A percentile compares a stretch with the other conserved stretches of the same genome.
Conservation (phyloP, 2,797 vertebrate genomes). For the Dryobates pubescens region DNA sequence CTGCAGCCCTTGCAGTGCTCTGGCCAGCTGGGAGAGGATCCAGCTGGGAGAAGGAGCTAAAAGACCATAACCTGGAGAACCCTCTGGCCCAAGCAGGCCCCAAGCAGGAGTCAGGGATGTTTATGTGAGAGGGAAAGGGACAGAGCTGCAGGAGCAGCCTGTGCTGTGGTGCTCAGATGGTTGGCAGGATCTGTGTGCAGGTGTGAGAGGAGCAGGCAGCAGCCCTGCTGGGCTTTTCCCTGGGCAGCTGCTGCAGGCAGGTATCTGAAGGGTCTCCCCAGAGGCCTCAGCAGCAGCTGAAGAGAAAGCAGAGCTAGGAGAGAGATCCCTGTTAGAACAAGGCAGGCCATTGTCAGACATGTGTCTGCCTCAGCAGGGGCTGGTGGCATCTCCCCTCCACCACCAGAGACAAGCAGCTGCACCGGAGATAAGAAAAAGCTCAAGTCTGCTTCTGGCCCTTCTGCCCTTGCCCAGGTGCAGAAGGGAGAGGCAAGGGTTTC, state of each 20-base stretch:
- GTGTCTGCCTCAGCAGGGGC: background rate
- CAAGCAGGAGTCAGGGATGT: background rate
- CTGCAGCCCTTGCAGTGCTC: background rate
- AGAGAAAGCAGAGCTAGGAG: background rate
- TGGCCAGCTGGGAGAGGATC: background rate
- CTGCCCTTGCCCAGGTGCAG: constrained; percentile 1
- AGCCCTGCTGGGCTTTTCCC: background rate
- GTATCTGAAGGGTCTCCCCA: background rate
- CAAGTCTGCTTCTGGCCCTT: background rate
- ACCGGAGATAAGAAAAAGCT: background rate
- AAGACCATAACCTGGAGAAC: background rate
- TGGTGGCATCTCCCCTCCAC: background rate
- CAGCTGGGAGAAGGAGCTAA: background rate
- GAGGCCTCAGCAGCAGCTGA: background rate
- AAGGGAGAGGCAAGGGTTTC: constrained; percentile 5
- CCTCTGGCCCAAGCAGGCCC: background rate
- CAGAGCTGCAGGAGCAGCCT: background rate
- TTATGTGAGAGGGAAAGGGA: background rate
- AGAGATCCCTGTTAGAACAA: background rate
- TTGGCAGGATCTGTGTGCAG: background rate
- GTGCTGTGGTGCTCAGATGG: background rate
- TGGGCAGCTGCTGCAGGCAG: background rate
- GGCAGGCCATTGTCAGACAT: constrained; percentile 41
- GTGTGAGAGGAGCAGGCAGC: background rate
- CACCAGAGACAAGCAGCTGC: constrained; percentile 4